Conservation (phyloP, 30 jellyfish, hydroid and myxozoan genomes). For the Hydractinia symbiolongicarpus region DNA sequence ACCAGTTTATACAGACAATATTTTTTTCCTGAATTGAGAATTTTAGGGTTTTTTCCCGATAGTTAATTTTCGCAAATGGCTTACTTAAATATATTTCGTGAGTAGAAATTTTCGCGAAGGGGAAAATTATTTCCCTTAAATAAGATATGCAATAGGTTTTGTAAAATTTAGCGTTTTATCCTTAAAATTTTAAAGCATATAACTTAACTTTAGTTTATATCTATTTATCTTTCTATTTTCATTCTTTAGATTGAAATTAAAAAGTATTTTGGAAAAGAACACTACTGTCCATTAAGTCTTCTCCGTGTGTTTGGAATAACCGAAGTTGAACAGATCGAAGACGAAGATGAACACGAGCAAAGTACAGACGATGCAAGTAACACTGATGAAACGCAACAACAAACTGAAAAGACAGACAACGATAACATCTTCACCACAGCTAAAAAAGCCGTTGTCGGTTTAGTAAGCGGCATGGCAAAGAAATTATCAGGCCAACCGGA, state of each 20-base stretch:
- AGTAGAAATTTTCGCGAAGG: no score
- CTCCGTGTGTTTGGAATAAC: slow-evolving; percentile 94
- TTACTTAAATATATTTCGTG: no score
- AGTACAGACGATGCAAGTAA: slow-evolving; percentile 40
- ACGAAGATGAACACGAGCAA: slow-evolving; percentile 31
- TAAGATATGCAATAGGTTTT: no score
- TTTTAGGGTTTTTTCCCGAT: no score
- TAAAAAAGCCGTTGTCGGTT: slow-evolving; percentile 71
- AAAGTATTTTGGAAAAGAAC: slow-evolving; percentile 90
- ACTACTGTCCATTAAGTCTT: slow-evolving; percentile 93
- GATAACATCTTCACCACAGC: slow-evolving; percentile 43
- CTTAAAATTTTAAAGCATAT: no score
- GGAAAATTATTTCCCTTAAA: no score
- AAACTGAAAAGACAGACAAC: slow-evolving; percentile 3
- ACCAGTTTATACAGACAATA: no score
- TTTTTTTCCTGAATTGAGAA: no score
- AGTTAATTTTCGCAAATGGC: no score
- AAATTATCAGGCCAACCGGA: slow-evolving; percentile 47
- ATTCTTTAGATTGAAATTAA: slow-evolving; percentile 60
- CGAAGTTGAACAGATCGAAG: slow-evolving; percentile 91
- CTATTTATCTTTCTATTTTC: background rate
- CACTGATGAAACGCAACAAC: slow-evolving; percentile 35
- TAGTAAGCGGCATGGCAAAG: slow-evolving; percentile 70
- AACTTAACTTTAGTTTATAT: background rate
- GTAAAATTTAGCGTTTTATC: no score